Evolutionary conservation across 2,797 vertebrate genomes (phyloP).

Genomic region (Xiphorhynchus erythropygius): DNA sequence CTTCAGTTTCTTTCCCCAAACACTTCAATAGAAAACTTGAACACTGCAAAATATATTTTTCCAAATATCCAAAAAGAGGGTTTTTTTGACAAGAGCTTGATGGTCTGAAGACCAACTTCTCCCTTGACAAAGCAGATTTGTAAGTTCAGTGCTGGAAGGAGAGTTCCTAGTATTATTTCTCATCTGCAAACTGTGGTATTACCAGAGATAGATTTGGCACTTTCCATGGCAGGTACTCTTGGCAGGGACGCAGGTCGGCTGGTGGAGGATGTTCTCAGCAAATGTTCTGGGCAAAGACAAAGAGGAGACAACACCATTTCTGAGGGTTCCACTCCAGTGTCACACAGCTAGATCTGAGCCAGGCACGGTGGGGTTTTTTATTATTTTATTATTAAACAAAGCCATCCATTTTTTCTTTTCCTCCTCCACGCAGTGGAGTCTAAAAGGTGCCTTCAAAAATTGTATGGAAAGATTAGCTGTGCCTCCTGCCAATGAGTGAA

Average conservation of each 20-base stretch:
- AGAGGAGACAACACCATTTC: neutral
- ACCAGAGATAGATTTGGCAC: constrained; percentile 89
- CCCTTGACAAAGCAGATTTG: neutral
- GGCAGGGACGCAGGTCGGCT: constrained; percentile 85
- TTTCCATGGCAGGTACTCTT: constrained; percentile 89
- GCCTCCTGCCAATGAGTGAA: neutral
- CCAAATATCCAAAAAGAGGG: neutral
- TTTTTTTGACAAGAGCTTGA: neutral
- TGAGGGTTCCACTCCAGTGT: neutral
- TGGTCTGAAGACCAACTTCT: neutral
- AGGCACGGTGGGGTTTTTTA: neutral
- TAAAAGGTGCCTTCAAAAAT: neutral
- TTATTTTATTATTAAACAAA: neutral
- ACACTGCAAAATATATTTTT: neutral
- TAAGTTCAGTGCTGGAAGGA: neutral
- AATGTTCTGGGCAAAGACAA: constrained; percentile 80
- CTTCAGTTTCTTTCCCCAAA: neutral
- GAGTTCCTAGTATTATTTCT: neutral
- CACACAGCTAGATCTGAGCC: neutral
- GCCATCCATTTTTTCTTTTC: neutral
- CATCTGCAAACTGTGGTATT: fast-evolving
- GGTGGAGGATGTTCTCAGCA: constrained; percentile 85
- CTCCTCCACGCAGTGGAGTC: neutral
- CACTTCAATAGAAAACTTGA: neutral
- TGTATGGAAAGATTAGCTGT: neutral